Evolutionary conservation across 2,113 vertebrate species (phyloP), one percentile per base, ranked within the genome.

Genomic region (Callospermophilus lateralis): DNA sequence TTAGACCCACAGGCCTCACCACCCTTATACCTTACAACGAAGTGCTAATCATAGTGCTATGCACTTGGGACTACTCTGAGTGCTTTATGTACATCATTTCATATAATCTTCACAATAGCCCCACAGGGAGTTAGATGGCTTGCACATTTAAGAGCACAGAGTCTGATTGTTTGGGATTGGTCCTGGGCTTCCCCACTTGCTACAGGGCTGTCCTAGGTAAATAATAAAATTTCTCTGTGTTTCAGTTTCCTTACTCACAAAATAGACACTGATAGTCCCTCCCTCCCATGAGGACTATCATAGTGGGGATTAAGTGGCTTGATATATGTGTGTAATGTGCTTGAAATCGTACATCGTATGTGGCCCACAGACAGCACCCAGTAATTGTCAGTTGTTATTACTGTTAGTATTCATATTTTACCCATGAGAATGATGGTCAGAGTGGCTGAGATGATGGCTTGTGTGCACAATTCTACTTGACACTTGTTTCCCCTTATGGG

Each of bases 241-340:
- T 95, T 95, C 58, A 76, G 87, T 94, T 48, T 89, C 39, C 80
- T 95, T 37, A 39, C 20, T 85, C 37, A 74, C 37, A 67, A 93
- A 90, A 76, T 15, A 22, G 61, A 63, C 70, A 55, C 15, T n/a
- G 68, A 92, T 13, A 20, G 34, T 39, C 65, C 37, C 55, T 90
- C n/a, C 63, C 10, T 63, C 48, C 48, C 24, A n/a, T 2, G 34
- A 51, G 28, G 76, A 72, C 2, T 51, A 13, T 51, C 51, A 53
- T n/a, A 42, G 77, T 53, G 45, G 55, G 37, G 73, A 89, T 85
- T 85, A 90, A 68, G 61, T 65, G 42, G 32, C 48, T 81, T 63
- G 48, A 61, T 90, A 39, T 42, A 17, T n/a, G 45, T 45, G 45
- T 45, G 42, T 15, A 81, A 77, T 39, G 13, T 90, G 42, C 42